Conservation (phyloP, 2,797 vertebrate genomes). For the Thamnophis elegans region DNA sequence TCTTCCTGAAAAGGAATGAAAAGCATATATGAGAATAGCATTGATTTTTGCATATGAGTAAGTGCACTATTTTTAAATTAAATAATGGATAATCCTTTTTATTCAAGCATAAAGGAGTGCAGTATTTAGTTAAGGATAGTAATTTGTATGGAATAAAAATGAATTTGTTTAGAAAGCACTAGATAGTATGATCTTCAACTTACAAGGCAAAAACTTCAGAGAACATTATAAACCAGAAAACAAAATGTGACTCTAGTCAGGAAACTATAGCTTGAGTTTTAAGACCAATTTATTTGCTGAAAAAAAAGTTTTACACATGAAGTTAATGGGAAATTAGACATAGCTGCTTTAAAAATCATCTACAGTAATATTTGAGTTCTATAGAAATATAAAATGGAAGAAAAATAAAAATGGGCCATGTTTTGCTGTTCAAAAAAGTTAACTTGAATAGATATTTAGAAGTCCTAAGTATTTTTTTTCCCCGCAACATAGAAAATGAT, state of each 20-base stretch:
- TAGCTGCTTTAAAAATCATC: background rate
- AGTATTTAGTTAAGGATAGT: background rate
- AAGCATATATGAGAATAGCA: background rate
- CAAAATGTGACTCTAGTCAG: background rate
- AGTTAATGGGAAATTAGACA: background rate
- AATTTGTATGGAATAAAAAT: background rate
- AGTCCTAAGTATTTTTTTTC: background rate
- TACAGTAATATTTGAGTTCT: background rate
- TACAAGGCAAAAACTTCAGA: background rate
- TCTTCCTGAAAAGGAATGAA: background rate
- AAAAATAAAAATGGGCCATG: background rate
- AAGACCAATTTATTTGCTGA: background rate
- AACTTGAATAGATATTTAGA: background rate
- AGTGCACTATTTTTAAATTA: background rate
- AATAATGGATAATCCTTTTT: background rate
- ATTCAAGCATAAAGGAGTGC: background rate
- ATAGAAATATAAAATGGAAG: background rate
- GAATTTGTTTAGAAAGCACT: background rate
- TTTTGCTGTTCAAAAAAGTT: background rate
- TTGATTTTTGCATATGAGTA: background rate
- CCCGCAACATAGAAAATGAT: background rate
- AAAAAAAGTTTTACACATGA: background rate
- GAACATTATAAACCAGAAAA: background rate
- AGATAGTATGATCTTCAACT: background rate
- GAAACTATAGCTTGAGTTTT: background rate